Conservation (phyloP, 2,113 vertebrate genomes). For the Solea senegalensis region DNA sequence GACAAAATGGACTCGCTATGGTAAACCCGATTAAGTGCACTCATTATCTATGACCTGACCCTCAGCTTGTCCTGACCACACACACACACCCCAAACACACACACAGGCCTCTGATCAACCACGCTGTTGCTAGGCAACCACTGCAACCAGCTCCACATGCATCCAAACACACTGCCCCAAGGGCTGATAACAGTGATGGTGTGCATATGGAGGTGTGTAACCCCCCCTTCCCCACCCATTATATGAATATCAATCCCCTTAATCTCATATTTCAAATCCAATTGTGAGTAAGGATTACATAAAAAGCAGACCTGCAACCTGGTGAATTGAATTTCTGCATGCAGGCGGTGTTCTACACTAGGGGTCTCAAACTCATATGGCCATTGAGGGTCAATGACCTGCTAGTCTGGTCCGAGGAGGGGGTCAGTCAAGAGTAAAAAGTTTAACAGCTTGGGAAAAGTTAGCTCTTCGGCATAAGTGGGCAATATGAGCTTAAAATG, state of each 20-base stretch:
- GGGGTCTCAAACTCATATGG: no score
- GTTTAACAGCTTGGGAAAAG: no score
- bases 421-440: no score
- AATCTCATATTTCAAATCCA: neutral
- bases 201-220: neutral
- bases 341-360: neutral
- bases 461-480: no score
- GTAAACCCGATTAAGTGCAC: constrained; percentile 40
- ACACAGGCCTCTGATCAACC: constrained; percentile 15
- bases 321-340: neutral
- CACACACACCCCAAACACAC: neutral
- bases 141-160: constrained; percentile 27
- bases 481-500: no score
- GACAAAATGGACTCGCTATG: constrained; percentile 38
- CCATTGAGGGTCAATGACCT: no score
- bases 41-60: constrained; percentile 58
- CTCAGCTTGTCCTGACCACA: constrained; percentile 35
- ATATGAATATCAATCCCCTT: neutral
- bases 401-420: no score
- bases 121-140: constrained; percentile 59
- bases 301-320: neutral
- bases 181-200: constrained; percentile 14
- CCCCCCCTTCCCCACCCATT: neutral
- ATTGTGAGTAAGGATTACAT: neutral
- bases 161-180: constrained; percentile 31